A percentile compares a stretch with the other conserved stretches of the same genome.
Evolutionary conservation across 2,113 vertebrate genomes (phyloP).

Genomic region (Okapia johnstoni): DNA sequence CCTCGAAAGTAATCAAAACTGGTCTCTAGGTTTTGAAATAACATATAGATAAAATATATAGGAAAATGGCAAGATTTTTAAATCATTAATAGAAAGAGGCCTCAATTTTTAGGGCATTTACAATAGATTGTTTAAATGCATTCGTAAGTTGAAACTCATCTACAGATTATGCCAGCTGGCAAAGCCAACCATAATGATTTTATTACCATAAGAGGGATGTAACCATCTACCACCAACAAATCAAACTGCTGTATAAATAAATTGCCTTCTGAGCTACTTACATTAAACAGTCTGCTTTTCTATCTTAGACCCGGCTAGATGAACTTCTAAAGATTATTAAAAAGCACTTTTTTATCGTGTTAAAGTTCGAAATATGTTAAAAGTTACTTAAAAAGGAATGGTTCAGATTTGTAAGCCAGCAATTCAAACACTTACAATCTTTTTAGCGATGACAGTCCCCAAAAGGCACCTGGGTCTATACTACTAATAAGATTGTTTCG

Average conservation of each 20-base stretch:
- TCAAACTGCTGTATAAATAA: neutral
- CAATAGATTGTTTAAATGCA: neutral
- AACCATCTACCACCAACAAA: neutral
- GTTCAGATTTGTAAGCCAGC: constrained; percentile 8
- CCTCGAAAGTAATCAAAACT: neutral
- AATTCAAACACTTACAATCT: constrained; percentile 90
- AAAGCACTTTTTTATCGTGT: neutral
- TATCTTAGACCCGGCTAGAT: neutral
- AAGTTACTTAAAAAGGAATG: neutral
- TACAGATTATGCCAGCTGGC: neutral
- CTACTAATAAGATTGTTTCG: constrained; percentile 94
- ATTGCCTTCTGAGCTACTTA: neutral
- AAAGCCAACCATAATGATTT: neutral
- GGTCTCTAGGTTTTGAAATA: neutral
- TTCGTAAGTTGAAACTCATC: neutral
- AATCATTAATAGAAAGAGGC: neutral
- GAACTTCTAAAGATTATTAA: neutral
- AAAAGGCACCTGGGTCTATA: constrained; percentile 94
- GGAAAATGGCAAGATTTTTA: neutral
- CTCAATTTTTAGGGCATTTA: neutral
- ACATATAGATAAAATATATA: neutral
- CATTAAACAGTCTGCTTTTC: neutral
- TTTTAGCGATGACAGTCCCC: constrained; percentile 92
- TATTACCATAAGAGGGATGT: neutral
- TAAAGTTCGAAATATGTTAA: neutral